These are phyloP conservation scores for Crossaster papposus DNA, from an alignment of 53 echinoderm and acorn worm species.

Conservation along the genomic window DNA sequence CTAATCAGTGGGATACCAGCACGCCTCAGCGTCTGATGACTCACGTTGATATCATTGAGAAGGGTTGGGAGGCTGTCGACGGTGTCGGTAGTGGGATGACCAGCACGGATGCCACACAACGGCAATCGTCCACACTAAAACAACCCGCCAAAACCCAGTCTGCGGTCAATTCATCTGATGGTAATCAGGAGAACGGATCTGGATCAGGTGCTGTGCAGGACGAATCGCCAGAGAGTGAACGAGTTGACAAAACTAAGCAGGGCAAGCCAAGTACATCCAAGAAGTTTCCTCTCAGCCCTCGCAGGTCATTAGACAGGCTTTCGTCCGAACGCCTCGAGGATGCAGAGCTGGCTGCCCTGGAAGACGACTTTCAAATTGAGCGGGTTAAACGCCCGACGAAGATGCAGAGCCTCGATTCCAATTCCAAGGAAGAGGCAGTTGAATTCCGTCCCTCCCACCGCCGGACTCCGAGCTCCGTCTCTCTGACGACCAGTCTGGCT, in stretches of 20 bases:
- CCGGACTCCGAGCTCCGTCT: conserved; percentile 45
- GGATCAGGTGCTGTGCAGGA: conserved; percentile 15
- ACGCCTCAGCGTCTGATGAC: conserved; percentile 62
- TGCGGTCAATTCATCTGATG: neutral
- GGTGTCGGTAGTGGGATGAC: conserved; percentile 3
- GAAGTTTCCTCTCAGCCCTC: conserved; percentile 36
- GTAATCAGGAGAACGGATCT: neutral
- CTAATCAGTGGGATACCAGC: conserved; percentile 60
- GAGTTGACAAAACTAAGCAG: conserved; percentile 5
- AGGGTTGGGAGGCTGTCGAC: conserved; percentile 72
- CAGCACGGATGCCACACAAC: neutral
- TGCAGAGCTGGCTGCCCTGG: conserved; percentile 54
- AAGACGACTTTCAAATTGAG: conserved; percentile 54
- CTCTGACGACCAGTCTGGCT: conserved; percentile 53
- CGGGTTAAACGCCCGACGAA: conserved; percentile 70
- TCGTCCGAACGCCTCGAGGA: conserved; percentile 75
- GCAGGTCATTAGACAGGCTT: conserved; percentile 81
- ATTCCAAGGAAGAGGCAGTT: conserved; percentile 48
- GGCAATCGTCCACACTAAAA: conserved; percentile 14
- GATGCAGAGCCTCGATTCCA: conserved; percentile 55
- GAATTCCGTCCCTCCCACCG: conserved; percentile 58
- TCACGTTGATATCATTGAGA: conserved; percentile 77
- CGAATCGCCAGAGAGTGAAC: conserved; percentile 25
- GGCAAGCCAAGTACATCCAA: neutral
- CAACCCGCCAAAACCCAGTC: neutral